phyloP scores from a whole-genome alignment of 2,797 vertebrate genomes.

The Acropternis orthonyx region DNA sequence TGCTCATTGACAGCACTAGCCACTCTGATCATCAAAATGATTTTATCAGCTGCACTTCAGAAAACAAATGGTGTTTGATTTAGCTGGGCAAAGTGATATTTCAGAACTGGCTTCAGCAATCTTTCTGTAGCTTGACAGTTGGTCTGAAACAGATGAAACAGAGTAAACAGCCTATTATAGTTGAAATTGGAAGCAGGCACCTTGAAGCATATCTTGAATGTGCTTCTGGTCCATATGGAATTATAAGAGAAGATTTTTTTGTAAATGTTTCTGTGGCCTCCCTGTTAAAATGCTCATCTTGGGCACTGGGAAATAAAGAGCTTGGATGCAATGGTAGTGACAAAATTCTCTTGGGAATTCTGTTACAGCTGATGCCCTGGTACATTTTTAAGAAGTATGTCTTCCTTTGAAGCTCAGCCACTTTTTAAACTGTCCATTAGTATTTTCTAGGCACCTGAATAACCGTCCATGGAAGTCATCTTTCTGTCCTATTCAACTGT shows the following conservation, averaged over 20 bases:
- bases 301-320: neutral
- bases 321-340: neutral
- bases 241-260: neutral
- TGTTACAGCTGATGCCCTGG: neutral
- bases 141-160: neutral
- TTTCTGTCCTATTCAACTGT: neutral
- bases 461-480: neutral
- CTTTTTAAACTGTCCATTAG: neutral
- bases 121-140: neutral
- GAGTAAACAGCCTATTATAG: neutral
- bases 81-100: neutral
- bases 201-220: slow-evolving; percentile 2
- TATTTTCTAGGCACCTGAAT: neutral
- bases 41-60: neutral
- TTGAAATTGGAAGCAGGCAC: slow-evolving; percentile 21
- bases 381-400: neutral
- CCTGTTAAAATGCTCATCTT: neutral
- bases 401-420: neutral
- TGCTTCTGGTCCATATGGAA: neutral
- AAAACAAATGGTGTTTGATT: slow-evolving; percentile 3
- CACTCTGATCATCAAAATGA: neutral
- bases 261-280: neutral
- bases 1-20: neutral
- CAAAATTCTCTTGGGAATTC: neutral
- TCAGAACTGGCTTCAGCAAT: neutral